Evolutionary conservation across 2,113 vertebrate genomes (phyloP), one percentile per base, ranked within the genome.

Genomic region (Furnarius figulus): DNA sequence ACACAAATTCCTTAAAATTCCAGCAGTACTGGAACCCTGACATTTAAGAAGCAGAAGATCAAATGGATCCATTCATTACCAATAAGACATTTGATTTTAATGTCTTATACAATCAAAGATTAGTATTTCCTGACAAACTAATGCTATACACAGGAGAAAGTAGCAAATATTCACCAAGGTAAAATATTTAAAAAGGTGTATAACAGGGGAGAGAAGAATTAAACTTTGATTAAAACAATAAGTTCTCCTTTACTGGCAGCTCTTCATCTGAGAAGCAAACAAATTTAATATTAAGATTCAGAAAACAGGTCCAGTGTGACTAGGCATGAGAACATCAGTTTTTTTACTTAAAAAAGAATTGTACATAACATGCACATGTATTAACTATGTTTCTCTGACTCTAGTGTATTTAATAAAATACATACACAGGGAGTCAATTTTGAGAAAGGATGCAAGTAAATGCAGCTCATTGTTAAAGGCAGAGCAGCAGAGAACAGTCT

Each of bases 311-410:
- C 31, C 14, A n/a, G 16, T 33, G 44, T 10, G 23, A 55, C 7
- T 19, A 75, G 9, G 12, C 25, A 55, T 0, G 0, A 47, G 47
- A 52, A 44, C 3, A 10, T 63, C 23, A 8, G 2, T 21, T 55
- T 78, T 42, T 31, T 40, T 40, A 2, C 17, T 78, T 72, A 58
- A 39, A 70, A 50, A 4, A 3, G 10, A 66, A 78, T 46, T 25
- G 6, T 14, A n/a, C 12, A 53, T 35, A 85, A 50, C 2, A 21
- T 1, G 0, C 3, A 3, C 12, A 5, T 35, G 4, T 44, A 35
- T 40, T 59, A 74, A 39, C 4, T 14, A 9, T 37, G 12, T 39
- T 83, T 78, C 24, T 72, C 56, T 55, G 24, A 17, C 30, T 58
- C 14, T 58, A 10, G 8, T 40, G 6, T 46, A 37, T 11, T 55